Base-by-base conservation (phyloP, 1,140 invertebrate genomes). In the Schlechtendalia chinensis region DNA sequence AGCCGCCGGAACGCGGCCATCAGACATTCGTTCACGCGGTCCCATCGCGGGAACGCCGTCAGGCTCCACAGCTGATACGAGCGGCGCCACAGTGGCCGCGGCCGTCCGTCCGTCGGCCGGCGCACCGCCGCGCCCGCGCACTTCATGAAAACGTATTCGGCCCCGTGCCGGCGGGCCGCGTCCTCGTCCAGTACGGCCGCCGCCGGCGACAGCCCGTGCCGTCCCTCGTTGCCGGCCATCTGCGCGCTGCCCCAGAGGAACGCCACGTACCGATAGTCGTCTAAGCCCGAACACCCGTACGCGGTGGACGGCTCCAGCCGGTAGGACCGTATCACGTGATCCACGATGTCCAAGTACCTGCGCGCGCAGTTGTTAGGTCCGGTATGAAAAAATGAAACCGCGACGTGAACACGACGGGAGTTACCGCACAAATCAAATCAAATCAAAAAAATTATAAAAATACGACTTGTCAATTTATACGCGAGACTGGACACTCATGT, bases 1-100 rank as follows among this genome's bases (percentile, higher is more conserved):
- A 27, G n/a, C 3, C 22, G 14, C 14, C 47, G 45, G 22, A 54
- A 72, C 45, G 47, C 22, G 0, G 10, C 11, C 69, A 54, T 72
- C 47, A 72, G 69, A 24, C 69, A 22, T 5, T 29, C 16, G 69
- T 72, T 72, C 3, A 72, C 69, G 47, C 22, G 45, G n/a, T 72
- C 47, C 69, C 69, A 72, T 1, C 24, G 45, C 22, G 69, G 6
- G 16, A 53, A 12, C 5, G 12, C 45, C 32, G 45, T 72, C 14
- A 54, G 5, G 47, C 29, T 72, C 69, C 69, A 72, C 24, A 72
- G 47, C 47, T 54, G 47, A 19, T 72, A 72, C 47, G 69, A 72
- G 22, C 29, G 47, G 0, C 1, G 2, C 69, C 69, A 72, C 16
- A 72, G 17, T 0, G 69, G 69, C 14, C 16, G 12, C 14, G 1